A percentile compares a stretch with the other conserved stretches of the same genome.
phyloP scores from a whole-genome alignment of 2,113 vertebrate species.

The Ascaphus truei region DNA sequence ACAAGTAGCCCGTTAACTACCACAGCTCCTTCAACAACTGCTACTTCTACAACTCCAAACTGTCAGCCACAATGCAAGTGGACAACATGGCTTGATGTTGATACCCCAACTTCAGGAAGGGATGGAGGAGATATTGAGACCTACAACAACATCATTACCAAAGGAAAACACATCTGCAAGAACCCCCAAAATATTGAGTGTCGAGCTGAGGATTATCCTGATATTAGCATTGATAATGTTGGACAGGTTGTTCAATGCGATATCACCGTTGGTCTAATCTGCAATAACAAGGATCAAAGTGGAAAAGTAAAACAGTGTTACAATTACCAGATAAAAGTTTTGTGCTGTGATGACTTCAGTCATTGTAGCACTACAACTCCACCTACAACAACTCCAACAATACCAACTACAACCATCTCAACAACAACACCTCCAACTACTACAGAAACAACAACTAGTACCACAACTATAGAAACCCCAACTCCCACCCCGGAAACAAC shows the following conservation, averaged over 20 bases:
- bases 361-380: neutral
- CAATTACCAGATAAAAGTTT: neutral
- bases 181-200: slow-evolving; percentile 47
- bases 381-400: fast-evolving
- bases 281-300: neutral
- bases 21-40: neutral
- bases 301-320: neutral
- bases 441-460: fast-evolving
- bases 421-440: fast-evolving
- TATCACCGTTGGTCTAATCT: slow-evolving; percentile 41
- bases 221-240: slow-evolving; percentile 27
- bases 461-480: fast-evolving
- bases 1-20: too few relatives aligned
- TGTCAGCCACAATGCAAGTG: neutral
- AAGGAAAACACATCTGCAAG: slow-evolving; percentile 7
- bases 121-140: neutral
- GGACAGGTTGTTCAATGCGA: slow-evolving; percentile 53
- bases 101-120: neutral
- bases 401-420: fast-evolving
- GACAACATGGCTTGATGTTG: slow-evolving; percentile 13
- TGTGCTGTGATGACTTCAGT: slow-evolving; percentile 30
- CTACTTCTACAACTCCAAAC: neutral
- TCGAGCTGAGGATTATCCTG: slow-evolving; percentile 45
- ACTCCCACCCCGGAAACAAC: neutral
- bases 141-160: neutral